phyloP scores from a whole-genome alignment of 2,888 invertebrate species.

The Sussaba pulchella region DNA sequence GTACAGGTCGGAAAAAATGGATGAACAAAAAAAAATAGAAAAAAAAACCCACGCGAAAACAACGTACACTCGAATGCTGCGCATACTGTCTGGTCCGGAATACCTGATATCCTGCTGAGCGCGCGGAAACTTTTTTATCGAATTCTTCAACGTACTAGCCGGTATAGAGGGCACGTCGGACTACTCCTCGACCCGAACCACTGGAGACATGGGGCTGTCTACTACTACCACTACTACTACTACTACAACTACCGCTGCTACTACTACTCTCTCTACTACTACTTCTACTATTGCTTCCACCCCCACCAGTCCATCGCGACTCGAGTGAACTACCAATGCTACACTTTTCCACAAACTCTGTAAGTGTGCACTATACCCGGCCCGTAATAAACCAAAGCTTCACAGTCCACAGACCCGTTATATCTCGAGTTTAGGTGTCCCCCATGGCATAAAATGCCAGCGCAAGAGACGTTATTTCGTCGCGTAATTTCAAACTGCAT shows the following conservation, averaged over 20 bases:
- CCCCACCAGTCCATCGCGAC: not conserved
- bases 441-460: too few species aligned
- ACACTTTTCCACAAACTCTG: constrained; percentile 1
- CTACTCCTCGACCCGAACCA: constrained; percentile 35
- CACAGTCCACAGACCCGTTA: constrained; percentile 4
- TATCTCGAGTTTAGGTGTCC: constrained; percentile 3
- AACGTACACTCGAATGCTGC: constrained; percentile 11
- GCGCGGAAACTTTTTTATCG: constrained; percentile 26
- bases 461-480: constrained; percentile 11
- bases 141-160: constrained; percentile 31
- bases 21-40: too few species aligned
- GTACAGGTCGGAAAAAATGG: not conserved
- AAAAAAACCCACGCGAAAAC: not conserved
- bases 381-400: constrained; percentile 45
- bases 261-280: not conserved
- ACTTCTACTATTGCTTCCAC: not conserved
- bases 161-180: constrained; percentile 11
- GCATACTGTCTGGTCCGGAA: constrained; percentile 25
- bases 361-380: constrained; percentile 21
- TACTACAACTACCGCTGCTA: not conserved
- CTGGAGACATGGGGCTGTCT: constrained; percentile 11
- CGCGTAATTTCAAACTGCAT: constrained; percentile 24
- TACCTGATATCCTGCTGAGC: constrained; percentile 33
- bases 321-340: not conserved
- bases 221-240: not conserved